These are phyloP conservation scores for Pangasius mekongensis DNA, from an alignment of 2,797 vertebrate genomes.

Conservation along the genomic window DNA sequence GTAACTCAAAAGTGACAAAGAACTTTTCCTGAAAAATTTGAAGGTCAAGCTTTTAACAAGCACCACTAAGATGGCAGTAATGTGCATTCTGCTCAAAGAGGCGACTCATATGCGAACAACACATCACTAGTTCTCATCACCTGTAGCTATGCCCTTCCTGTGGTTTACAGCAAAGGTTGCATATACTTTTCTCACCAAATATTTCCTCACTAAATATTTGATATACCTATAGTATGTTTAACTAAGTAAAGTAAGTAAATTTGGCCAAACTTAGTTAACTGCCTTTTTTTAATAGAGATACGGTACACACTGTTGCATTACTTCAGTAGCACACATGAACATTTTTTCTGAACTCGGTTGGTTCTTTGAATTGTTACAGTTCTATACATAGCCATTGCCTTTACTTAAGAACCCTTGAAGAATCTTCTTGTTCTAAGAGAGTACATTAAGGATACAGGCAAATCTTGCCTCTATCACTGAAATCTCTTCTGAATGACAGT, in stretches of 20 bases:
- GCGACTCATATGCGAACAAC: not conserved
- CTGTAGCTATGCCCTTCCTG: not conserved
- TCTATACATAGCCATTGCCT: not conserved
- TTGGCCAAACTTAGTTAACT: not conserved
- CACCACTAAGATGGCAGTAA: not conserved
- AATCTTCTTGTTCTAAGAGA: not conserved
- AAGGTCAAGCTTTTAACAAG: not conserved
- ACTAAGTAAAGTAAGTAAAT: not conserved
- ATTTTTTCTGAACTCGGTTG: not conserved
- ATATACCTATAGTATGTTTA: not conserved
- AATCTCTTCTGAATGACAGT: slow-evolving; percentile 7
- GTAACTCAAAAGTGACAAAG: not conserved
- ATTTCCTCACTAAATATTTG: not conserved
- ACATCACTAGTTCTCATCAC: not conserved
- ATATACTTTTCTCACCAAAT: not conserved
- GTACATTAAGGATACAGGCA: not conserved
- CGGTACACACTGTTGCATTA: not conserved
- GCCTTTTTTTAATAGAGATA: not conserved
- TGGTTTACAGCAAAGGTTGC: not conserved
- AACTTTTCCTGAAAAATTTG: not conserved
- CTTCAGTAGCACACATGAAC: not conserved
- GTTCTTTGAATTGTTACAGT: not conserved
- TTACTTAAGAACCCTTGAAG: not conserved
- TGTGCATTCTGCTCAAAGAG: not conserved
- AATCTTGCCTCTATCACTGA: not conserved